Conservation (phyloP, 2,113 vertebrate species). For the Capreolus pygargus region DNA sequence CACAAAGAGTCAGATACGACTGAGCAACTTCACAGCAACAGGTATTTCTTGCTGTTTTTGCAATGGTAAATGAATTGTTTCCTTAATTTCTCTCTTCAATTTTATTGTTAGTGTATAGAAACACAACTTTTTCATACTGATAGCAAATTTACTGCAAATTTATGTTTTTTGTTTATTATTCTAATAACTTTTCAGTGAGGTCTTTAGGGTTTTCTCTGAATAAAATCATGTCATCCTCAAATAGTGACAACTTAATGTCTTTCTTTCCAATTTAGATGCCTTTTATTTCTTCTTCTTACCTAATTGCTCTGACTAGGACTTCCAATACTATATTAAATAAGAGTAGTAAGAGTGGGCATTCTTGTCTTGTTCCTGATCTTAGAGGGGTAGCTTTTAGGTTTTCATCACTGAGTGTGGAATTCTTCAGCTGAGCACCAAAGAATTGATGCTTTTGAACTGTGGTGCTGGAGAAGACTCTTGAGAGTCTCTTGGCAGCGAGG, state of each 20-base stretch:
- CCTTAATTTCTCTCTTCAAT: neutral
- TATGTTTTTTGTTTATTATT: neutral
- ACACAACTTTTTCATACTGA: neutral
- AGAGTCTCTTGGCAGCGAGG: fast-evolving
- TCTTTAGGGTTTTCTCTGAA: neutral
- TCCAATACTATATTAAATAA: neutral
- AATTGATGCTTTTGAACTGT: neutral
- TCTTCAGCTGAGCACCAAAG: fast-evolving
- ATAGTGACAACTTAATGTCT: neutral
- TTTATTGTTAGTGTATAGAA: neutral
- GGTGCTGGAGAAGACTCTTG: neutral
- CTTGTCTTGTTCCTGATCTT: neutral
- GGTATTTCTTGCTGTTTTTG: neutral
- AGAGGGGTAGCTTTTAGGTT: neutral
- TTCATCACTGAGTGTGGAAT: neutral
- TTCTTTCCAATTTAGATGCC: neutral
- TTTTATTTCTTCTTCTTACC: neutral
- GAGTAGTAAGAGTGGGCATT: neutral
- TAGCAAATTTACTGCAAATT: neutral
- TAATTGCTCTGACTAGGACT: neutral
- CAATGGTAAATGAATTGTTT: neutral
- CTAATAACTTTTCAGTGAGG: neutral
- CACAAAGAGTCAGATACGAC: fast-evolving
- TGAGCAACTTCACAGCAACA: neutral
- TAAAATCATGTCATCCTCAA: neutral